Conservation (phyloP, 2,113 vertebrate genomes). For the Myotis lucifugus region DNA sequence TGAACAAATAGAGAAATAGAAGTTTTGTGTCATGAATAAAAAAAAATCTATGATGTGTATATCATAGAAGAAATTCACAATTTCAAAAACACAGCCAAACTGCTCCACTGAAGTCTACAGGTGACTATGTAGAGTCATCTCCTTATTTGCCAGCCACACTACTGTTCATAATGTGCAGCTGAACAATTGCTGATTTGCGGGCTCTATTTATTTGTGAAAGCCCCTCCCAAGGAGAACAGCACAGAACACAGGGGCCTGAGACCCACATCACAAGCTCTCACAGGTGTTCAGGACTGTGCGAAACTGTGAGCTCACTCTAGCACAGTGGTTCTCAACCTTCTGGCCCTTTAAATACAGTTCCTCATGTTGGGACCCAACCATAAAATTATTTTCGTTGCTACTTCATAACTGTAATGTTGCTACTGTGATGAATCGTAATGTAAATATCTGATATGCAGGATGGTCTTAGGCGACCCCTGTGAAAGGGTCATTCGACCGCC, state of each 20-base stretch:
- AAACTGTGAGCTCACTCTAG: not conserved
- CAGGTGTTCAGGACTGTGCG: no score
- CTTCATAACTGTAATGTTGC: no score
- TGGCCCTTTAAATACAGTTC: no score
- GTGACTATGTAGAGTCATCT: accelerated
- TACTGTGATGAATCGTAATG: no score
- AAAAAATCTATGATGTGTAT: not conserved
- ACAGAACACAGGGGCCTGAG: not conserved
- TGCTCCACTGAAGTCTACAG: not conserved
- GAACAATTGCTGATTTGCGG: not conserved
- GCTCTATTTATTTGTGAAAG: not conserved
- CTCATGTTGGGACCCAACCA: no score
- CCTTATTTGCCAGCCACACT: not conserved
- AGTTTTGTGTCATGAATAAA: not conserved
- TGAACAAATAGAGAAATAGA: not conserved
- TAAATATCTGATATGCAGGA: no score
- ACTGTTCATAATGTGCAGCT: not conserved
- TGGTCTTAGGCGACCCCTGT: no score
- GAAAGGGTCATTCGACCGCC: no score
- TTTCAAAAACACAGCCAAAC: not conserved
- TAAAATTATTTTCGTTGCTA: no score
- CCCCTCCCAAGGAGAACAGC: not conserved
- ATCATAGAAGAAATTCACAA: not conserved
- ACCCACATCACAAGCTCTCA: not conserved
- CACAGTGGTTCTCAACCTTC: not conserved